A percentile compares a stretch with the other conserved stretches of the same genome.
Evolutionary conservation across 2,888 invertebrate species (phyloP).

Genomic region (Cataglyphis livida): DNA sequence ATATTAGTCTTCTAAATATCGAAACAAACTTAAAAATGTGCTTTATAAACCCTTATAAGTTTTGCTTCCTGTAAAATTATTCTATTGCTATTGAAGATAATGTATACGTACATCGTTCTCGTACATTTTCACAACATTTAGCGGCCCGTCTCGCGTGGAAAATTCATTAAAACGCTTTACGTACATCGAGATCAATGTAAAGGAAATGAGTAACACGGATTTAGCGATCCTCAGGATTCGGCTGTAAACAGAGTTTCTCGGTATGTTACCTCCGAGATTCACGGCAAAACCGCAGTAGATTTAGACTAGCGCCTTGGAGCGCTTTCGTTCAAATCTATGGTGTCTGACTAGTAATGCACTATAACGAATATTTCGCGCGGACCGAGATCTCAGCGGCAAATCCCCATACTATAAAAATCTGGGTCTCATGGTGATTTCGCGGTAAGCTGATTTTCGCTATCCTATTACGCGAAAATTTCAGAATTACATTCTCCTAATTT

Average conservation of each 20-base stretch:
- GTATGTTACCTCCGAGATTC: slow-evolving; percentile 71
- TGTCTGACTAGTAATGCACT: slow-evolving; percentile 64
- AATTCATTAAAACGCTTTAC: slow-evolving; percentile 68
- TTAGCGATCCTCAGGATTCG: slow-evolving; percentile 63
- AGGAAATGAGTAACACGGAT: slow-evolving; percentile 70
- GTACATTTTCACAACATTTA: slow-evolving; percentile 29
- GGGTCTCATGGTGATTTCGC: slow-evolving; percentile 39
- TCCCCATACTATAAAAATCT: slow-evolving; percentile 49
- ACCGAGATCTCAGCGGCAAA: slow-evolving; percentile 36
- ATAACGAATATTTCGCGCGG: slow-evolving; percentile 59
- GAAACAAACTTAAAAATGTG: neutral
- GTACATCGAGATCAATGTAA: slow-evolving; percentile 56
- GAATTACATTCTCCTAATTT: slow-evolving; percentile 45
- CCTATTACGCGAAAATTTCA: slow-evolving; percentile 46
- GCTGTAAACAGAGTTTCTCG: slow-evolving; percentile 72
- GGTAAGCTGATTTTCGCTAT: slow-evolving; percentile 52
- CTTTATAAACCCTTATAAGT: neutral
- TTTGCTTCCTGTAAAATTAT: neutral
- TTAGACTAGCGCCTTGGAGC: slow-evolving; percentile 61
- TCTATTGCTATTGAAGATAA: neutral
- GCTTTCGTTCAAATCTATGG: slow-evolving; percentile 63
- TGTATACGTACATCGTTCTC: neutral
- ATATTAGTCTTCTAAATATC: neutral
- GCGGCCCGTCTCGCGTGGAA: slow-evolving; percentile 19
- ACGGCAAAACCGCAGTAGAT: slow-evolving; percentile 66